Conservation (phyloP, 2,888 invertebrate genomes). For the Lasioglossum marginatum region DNA sequence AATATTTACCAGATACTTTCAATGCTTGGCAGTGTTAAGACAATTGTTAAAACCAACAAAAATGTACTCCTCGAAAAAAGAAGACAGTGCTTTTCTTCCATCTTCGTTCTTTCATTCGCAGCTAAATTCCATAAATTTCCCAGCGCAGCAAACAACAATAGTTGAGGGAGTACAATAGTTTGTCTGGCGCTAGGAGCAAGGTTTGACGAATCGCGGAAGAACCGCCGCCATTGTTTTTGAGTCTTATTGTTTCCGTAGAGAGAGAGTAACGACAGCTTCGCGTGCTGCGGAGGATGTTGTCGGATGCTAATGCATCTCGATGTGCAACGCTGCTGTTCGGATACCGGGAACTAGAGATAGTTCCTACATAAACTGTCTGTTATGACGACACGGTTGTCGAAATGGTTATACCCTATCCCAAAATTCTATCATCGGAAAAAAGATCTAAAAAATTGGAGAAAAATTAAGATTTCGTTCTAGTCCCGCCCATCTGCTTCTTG, state of each 20-base stretch:
- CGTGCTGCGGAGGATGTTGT: slow-evolving; percentile 64
- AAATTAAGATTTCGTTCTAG: background rate
- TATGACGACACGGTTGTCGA: slow-evolving; percentile 20
- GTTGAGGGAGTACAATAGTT: slow-evolving; percentile 27
- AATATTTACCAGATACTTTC: too few relatives aligned
- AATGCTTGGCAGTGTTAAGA: too few relatives aligned
- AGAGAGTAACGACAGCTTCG: slow-evolving; percentile 76
- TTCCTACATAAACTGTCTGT: background rate
- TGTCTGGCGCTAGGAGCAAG: background rate
- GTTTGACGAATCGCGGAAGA: slow-evolving; percentile 51
- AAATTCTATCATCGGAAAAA: background rate
- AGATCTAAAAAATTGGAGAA: background rate
- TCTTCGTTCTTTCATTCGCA: background rate
- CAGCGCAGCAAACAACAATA: slow-evolving; percentile 24
- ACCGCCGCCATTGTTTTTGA: slow-evolving; percentile 72
- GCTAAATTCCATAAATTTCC: background rate
- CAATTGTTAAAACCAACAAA: too few relatives aligned
- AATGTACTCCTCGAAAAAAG: too few relatives aligned
- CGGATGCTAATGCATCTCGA: slow-evolving; percentile 51
- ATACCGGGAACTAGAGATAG: slow-evolving; percentile 35
- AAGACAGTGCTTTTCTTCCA: background rate
- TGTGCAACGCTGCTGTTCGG: slow-evolving; percentile 42
- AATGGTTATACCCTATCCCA: background rate
- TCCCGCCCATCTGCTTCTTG: background rate
- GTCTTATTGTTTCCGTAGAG: slow-evolving; percentile 73